These are phyloP conservation scores for Eupithecia subfuscata DNA, from an alignment of 2,888 invertebrate genomes.

Conservation along the genomic window DNA sequence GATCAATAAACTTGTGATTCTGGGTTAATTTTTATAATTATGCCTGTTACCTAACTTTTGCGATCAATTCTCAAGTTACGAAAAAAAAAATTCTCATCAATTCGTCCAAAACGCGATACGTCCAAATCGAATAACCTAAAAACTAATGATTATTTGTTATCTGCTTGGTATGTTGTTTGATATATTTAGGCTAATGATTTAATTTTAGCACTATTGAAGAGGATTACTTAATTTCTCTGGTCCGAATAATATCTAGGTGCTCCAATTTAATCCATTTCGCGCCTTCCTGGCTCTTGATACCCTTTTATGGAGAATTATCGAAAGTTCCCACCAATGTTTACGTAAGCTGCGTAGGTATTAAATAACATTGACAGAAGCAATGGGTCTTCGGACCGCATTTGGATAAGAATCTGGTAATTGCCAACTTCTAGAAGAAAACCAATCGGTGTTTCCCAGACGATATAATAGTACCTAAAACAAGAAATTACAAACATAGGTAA, in stretches of 20 bases:
- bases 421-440: neutral
- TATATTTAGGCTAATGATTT: no score
- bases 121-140: no score
- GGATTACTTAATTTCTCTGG: conserved; percentile 11
- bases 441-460: neutral
- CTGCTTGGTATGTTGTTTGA: no score
- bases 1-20: neutral
- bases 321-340: conserved; percentile 33
- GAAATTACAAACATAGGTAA: neutral
- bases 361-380: conserved; percentile 35
- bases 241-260: conserved; percentile 24
- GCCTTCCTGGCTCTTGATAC: conserved; percentile 30
- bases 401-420: conserved; percentile 7
- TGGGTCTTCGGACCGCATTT: conserved; percentile 18
- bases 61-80: no score
- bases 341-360: conserved; percentile 32
- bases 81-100: no score
- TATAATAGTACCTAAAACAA: neutral
- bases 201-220: neutral
- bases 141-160: no score
- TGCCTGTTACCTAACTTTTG: no score
- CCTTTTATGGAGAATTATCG: conserved; percentile 37
- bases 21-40: no score
- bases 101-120: no score
- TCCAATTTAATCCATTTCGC: conserved; percentile 27